Percentiles rank a stretch among this genome's conserved stretches.
Conservation (phyloP, 1,140 invertebrate genomes). For the Telenomus remus region DNA sequence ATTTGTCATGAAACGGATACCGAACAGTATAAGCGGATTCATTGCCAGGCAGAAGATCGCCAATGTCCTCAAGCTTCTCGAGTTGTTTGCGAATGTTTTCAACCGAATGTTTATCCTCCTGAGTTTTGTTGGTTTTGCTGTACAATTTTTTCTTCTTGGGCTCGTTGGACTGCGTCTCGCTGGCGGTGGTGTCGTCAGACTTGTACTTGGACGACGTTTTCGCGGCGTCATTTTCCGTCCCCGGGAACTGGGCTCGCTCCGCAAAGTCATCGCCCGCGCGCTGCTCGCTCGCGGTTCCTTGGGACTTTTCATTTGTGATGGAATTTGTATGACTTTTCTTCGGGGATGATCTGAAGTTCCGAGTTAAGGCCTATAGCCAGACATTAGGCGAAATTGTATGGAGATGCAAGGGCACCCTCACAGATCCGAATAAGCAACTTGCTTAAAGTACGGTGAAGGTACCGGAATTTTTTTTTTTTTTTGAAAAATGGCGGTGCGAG, state of each 20-base stretch:
- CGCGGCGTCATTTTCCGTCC: slow-evolving; percentile 43
- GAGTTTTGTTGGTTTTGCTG: too few species aligned
- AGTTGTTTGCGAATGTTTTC: slow-evolving; percentile 85
- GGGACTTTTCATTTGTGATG: slow-evolving; percentile 65
- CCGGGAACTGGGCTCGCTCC: slow-evolving; percentile 46
- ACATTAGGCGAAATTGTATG: slow-evolving; percentile 74
- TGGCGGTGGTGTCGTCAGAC: slow-evolving; percentile 71
- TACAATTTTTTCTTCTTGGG: slow-evolving; percentile 65
- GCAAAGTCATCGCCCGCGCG: slow-evolving; percentile 58
- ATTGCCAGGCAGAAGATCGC: slow-evolving; percentile 85
- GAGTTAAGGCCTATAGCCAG: slow-evolving; percentile 76
- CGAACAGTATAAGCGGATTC: slow-evolving; percentile 83
- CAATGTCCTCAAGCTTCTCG: slow-evolving; percentile 85
- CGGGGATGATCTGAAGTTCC: slow-evolving; percentile 72
- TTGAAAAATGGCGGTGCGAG: slow-evolving; percentile 65
- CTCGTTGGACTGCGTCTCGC: slow-evolving; percentile 69
- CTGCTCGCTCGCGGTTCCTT: slow-evolving; percentile 58
- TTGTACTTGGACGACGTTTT: slow-evolving; percentile 66
- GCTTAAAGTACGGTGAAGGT: slow-evolving; percentile 68
- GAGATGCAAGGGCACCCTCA: slow-evolving; percentile 72
- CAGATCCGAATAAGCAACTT: slow-evolving; percentile 60
- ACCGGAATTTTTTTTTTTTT: slow-evolving; percentile 62
- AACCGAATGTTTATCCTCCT: slow-evolving; percentile 82
- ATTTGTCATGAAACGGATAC: slow-evolving; percentile 83
- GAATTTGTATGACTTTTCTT: slow-evolving; percentile 69